Evolutionary conservation across 1,140 invertebrate species (phyloP).

Genomic region (Cydia amplana): DNA sequence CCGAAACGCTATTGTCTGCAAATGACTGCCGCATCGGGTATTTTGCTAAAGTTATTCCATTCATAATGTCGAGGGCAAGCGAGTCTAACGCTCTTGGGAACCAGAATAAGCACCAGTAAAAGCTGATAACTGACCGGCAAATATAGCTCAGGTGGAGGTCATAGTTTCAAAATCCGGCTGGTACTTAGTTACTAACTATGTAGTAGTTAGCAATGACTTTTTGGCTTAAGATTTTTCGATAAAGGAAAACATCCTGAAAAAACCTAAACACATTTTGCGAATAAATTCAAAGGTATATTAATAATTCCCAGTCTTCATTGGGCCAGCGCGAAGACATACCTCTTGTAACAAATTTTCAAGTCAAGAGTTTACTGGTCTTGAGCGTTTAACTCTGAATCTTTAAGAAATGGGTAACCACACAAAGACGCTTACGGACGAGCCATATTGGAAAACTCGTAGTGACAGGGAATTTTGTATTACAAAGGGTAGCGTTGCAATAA

Average conservation of each 20-base stretch:
- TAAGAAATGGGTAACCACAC: neutral
- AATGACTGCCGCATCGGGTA: conserved; percentile 67
- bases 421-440: conserved; percentile 52
- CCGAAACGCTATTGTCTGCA: conserved; percentile 73
- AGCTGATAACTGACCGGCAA: too few relatives aligned
- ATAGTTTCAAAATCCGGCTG: too few relatives aligned
- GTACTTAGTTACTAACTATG: too few relatives aligned
- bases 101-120: neutral
- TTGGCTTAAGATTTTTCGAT: too few relatives aligned
- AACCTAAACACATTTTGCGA: too few relatives aligned
- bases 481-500: conserved; percentile 42
- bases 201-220: too few relatives aligned
- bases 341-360: too few relatives aligned
- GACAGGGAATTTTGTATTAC: conserved; percentile 67
- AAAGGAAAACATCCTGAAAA: too few relatives aligned
- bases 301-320: too few relatives aligned
- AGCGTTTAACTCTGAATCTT: neutral
- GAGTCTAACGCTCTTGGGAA: neutral
- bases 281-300: too few relatives aligned
- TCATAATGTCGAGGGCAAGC: neutral
- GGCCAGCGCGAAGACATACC: too few relatives aligned
- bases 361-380: neutral
- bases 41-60: conserved; percentile 7
- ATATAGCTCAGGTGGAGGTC: too few relatives aligned
- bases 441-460: conserved; percentile 72